These are phyloP conservation scores for Heteromormyrus szaboi DNA, from an alignment of 2,797 vertebrate genomes.

Conservation along the genomic window DNA sequence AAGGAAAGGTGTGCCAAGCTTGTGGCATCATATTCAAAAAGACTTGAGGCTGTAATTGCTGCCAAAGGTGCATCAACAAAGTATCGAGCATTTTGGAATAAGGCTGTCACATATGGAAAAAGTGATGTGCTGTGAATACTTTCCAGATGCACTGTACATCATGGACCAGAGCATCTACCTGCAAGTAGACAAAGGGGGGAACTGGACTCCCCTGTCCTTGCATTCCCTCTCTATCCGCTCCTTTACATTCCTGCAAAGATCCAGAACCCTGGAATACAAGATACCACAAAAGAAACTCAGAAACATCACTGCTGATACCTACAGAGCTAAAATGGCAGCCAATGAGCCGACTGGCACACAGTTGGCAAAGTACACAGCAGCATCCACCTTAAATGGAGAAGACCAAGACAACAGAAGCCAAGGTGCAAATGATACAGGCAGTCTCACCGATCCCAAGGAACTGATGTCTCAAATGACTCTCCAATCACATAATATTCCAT, in stretches of 20 bases:
- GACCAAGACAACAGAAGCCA: not conserved
- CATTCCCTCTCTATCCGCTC: constrained; percentile 86
- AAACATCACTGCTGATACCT: not conserved
- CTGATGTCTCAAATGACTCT: constrained; percentile 97
- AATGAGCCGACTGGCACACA: not conserved
- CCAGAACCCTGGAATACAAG: constrained; percentile 74
- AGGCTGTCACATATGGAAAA: no score
- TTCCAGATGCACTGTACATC: not conserved
- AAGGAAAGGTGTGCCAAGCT: no score
- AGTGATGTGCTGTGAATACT: no score
- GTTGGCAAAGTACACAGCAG: not conserved
- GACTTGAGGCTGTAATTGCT: no score
- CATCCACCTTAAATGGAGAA: not conserved
- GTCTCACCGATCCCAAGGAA: constrained; percentile 97
- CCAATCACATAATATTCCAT: constrained; percentile 92
- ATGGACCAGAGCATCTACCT: constrained; percentile 61
- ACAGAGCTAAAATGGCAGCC: not conserved
- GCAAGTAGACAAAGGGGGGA: constrained; percentile 84
- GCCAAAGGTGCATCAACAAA: no score
- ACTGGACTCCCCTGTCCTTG: constrained; percentile 94
- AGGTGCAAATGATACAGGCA: not conserved
- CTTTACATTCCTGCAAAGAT: constrained; percentile 95
- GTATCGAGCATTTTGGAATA: no score
- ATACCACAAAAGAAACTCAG: constrained; percentile 15
- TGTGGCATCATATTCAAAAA: no score